Evolutionary conservation across 2,888 invertebrate genomes (phyloP), one percentile per base, ranked within the genome.

Genomic region (Odontocerum albicorne): DNA sequence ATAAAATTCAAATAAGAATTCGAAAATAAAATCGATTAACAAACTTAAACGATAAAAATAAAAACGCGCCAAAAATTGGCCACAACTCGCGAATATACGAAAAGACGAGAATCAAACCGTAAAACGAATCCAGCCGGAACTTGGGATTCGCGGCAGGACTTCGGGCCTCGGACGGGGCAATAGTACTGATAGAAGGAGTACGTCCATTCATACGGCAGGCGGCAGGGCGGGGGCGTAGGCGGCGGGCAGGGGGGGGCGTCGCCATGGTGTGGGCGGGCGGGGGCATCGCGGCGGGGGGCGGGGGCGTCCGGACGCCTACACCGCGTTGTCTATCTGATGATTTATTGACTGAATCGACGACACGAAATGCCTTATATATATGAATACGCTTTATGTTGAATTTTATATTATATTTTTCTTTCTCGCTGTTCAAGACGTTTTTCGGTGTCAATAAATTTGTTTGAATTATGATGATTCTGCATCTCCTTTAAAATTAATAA

Each of bases 111-210:
- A n/a, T n/a, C n/a, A n/a, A n/a, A n/a, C n/a, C n/a, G n/a, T n/a
- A n/a, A n/a, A n/a, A n/a, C 40, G 27, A 43, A 43, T 17, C 3
- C 27, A 12, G 13, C 35, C 13, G 35, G 19, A 19, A 17, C 17
- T n/a, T n/a, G 19, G 17, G 19, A 45, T 45, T 35, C 35, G 36
- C 47, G 47, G n/a, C 36, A 47, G 36, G 47, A 47, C 47, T 36
- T 22, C 16, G 19, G 22, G 47, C 47, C 36, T 13, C 47, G 36
- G 47, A 21, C 8, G 17, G 45, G 45, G 45, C 32, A 13, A 32
- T 19, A 13, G 45, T 32, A 45, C 45, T 45, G 45, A 45, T 32
- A n/a, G 13, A 32, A n/a, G 17, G 7, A 27, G 27, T 27, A 10
- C 27, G 27, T 19, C 36, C 35, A 36, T 47, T 36, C 35, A 22